Evolutionary conservation across 2,797 vertebrate species (phyloP).

Genomic region (Enteromius afrohamiltoni): DNA sequence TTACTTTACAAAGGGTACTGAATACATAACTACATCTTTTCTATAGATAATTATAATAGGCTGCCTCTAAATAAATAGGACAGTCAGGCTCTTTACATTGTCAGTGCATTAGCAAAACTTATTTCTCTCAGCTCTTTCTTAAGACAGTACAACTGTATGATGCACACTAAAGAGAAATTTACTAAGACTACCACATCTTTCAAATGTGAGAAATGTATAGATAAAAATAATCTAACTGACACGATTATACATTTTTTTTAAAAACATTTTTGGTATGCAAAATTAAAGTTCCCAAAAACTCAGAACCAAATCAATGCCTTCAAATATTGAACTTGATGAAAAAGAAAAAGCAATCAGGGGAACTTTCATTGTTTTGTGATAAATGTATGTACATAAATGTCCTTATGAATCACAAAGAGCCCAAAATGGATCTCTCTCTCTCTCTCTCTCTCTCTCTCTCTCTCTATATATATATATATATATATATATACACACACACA

Average conservation of each 20-base stretch:
- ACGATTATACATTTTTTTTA: not conserved
- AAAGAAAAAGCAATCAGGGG: not conserved
- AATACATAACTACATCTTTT: not conserved
- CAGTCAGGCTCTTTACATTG: not conserved
- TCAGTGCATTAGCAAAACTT: not conserved
- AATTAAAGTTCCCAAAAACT: no score
- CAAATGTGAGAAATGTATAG: not conserved
- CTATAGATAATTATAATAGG: not conserved
- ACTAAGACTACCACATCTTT: not conserved
- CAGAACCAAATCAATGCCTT: no score
- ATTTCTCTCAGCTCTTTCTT: not conserved
- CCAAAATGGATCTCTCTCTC: not conserved
- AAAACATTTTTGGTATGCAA: no score
- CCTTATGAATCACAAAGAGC: not conserved
- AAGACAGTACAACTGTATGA: not conserved
- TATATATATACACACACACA: no score
- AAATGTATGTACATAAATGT: conserved; percentile 15
- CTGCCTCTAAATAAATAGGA: not conserved
- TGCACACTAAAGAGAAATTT: not conserved
- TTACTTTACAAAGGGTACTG: not conserved
- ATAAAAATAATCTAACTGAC: not conserved
- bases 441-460: no score
- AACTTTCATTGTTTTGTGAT: not conserved
- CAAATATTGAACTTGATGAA: no score
- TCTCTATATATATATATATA: no score